These are phyloP conservation scores for Setophaga kirtlandii DNA, from an alignment of 2,113 vertebrate genomes.

Conservation along the genomic window DNA sequence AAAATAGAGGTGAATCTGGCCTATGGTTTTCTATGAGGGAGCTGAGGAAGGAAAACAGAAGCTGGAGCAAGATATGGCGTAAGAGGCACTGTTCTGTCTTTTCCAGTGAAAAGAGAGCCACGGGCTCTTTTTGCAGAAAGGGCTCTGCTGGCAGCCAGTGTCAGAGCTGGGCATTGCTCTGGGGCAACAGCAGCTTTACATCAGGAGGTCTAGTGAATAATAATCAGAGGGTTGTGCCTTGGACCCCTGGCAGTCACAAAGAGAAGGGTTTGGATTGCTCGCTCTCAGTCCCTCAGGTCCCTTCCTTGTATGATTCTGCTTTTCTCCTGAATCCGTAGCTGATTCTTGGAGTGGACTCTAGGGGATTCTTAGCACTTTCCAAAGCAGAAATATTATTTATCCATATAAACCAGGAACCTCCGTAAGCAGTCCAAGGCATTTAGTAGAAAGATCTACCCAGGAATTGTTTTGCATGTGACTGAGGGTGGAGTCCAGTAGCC, in stretches of 20 bases:
- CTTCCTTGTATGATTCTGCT: not conserved
- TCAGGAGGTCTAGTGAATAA: not conserved
- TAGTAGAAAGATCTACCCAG: constrained; percentile 18
- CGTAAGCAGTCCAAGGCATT: not conserved
- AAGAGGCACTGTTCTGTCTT: not conserved
- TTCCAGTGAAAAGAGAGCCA: not conserved
- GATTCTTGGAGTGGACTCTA: not conserved
- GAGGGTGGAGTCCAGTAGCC: not conserved
- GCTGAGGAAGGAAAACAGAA: not conserved
- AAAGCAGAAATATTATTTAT: not conserved
- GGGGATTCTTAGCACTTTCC: not conserved
- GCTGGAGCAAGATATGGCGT: not conserved
- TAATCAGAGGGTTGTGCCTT: not conserved
- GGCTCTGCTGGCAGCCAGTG: not conserved
- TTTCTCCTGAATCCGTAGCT: not conserved
- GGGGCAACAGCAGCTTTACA: not conserved
- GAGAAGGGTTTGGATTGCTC: not conserved
- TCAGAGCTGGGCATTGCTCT: not conserved
- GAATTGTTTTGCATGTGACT: constrained; percentile 3
- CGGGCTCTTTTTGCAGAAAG: not conserved
- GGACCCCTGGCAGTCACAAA: not conserved
- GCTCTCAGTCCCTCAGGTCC: not conserved
- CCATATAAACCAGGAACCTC: not conserved
- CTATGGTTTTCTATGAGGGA: not conserved
- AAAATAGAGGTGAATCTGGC: not conserved